Percentiles rank a stretch among this genome's conserved stretches.
These are phyloP conservation scores for Aphelinus certus DNA, from an alignment of 1,140 invertebrate genomes.

Conservation along the genomic window DNA sequence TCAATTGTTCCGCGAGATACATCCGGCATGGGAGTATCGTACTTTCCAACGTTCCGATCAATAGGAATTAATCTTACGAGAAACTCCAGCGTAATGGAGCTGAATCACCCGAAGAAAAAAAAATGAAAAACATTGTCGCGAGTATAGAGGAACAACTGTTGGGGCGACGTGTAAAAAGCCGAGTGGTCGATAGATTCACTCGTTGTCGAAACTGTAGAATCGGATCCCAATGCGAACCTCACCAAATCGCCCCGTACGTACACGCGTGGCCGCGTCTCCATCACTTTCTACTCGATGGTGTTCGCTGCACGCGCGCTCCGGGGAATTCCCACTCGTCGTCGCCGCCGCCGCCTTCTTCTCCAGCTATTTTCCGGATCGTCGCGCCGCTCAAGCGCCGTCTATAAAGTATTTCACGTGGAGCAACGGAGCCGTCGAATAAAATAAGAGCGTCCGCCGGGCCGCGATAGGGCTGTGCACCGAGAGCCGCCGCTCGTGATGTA, in stretches of 20 bases:
- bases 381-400: constrained; percentile 1
- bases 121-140: too few relatives aligned
- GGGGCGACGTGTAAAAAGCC: too few relatives aligned
- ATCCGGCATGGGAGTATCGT: too few relatives aligned
- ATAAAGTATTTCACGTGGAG: constrained; percentile 20
- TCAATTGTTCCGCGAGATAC: too few relatives aligned
- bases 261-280: neutral
- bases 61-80: too few relatives aligned
- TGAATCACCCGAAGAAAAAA: too few relatives aligned
- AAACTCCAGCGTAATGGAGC: too few relatives aligned
- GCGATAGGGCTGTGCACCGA: neutral
- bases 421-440: constrained; percentile 8
- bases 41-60: too few relatives aligned
- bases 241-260: too few relatives aligned
- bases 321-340: constrained; percentile 24
- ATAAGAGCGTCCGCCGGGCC: neutral
- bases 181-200: neutral
- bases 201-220: constrained; percentile 10
- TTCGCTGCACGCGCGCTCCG: neutral
- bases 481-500: constrained; percentile 3
- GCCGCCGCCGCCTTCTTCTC: neutral
- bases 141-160: too few relatives aligned
- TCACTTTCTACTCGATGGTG: neutral
- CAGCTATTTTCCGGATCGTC: constrained; percentile 19
- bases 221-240: neutral